Conservation (phyloP, 2,113 vertebrate genomes). For the Poecile atricapillus region DNA sequence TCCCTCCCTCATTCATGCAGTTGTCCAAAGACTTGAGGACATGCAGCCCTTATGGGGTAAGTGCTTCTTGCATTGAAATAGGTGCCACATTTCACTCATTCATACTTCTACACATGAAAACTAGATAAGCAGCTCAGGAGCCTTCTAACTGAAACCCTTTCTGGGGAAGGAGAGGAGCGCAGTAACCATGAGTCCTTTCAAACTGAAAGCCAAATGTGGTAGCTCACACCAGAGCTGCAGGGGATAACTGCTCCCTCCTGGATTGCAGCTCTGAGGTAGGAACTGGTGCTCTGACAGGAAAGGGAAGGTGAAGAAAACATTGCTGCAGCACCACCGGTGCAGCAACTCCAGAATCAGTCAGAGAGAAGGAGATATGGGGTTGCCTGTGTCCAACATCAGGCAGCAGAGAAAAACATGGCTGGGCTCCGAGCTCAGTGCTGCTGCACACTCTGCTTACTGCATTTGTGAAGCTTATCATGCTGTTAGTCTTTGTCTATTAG, state of each 20-base stretch:
- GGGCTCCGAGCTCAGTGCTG: neutral
- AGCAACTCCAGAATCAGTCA: neutral
- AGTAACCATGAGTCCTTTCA: neutral
- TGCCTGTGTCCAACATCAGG: neutral
- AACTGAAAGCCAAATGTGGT: neutral
- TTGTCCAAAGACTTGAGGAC: neutral
- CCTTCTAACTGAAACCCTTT: neutral
- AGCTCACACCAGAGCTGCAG: neutral
- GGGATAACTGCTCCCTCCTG: neutral
- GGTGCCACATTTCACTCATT: neutral
- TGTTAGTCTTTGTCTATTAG: neutral
- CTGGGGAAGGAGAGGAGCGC: neutral
- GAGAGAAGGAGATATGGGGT: neutral
- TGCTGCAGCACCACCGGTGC: neutral
- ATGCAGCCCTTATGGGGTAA: rapidly evolving
- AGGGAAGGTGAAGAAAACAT: rapidly evolving
- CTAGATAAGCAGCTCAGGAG: neutral
- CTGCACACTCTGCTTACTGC: neutral
- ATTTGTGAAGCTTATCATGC: neutral
- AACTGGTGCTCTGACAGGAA: neutral
- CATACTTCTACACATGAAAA: neutral
- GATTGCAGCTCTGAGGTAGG: neutral
- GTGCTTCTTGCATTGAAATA: neutral
- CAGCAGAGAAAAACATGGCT: neutral
- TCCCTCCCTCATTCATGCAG: neutral